Conservation (phyloP, 2,888 invertebrate genomes). For the Tetragnatha montana region DNA sequence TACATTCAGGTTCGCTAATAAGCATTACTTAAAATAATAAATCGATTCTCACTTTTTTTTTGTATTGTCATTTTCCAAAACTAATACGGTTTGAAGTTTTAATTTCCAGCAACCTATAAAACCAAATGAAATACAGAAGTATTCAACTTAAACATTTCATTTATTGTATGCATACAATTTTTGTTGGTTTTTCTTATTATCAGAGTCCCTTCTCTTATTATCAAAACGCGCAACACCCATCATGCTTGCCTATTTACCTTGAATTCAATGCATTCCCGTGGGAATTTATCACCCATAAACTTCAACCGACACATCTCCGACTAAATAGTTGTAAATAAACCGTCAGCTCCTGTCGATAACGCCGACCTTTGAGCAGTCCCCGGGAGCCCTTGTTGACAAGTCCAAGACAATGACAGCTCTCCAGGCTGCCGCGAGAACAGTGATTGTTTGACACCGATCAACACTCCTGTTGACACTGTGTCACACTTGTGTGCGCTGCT, state of each 20-base stretch:
- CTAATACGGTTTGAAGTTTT: not conserved
- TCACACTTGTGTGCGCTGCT: conserved; percentile 40
- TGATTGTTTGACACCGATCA: conserved; percentile 56
- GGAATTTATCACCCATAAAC: not conserved
- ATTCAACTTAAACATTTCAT: no score
- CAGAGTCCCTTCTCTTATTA: no score
- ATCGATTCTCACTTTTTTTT: no score
- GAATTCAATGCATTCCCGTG: not conserved
- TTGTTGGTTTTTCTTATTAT: no score
- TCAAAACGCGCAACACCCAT: no score
- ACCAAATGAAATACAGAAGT: no score
- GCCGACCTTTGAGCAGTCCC: conserved; percentile 58
- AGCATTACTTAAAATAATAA: no score
- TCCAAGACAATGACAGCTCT: conserved; percentile 54
- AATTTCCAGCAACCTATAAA: no score
- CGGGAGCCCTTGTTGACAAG: conserved; percentile 53
- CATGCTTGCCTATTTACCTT: no score
- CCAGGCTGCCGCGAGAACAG: conserved; percentile 30
- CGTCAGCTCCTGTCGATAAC: conserved; percentile 27
- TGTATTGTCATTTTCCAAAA: not conserved
- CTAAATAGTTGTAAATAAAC: conserved; percentile 43
- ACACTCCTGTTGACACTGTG: conserved; percentile 60
- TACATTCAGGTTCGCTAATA: no score
- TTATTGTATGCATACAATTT: no score
- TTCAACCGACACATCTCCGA: not conserved